phyloP scores from a whole-genome alignment of 2,113 vertebrate genomes.

The Peromyscus californicus region DNA sequence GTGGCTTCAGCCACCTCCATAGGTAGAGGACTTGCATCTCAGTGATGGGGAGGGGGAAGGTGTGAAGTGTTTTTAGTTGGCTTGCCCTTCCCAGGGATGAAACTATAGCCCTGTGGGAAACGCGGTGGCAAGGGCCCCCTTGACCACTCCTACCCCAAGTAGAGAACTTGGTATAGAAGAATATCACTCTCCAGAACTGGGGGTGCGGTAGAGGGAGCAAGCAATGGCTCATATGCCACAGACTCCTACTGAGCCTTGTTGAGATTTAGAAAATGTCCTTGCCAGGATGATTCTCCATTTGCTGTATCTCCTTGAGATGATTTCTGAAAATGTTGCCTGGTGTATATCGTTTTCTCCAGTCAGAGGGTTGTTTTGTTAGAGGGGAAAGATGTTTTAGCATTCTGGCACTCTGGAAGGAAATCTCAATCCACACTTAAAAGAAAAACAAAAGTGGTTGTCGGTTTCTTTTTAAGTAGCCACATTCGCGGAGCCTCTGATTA shows the following conservation, averaged over 20 bases:
- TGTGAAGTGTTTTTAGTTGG: not conserved
- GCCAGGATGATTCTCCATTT: not conserved
- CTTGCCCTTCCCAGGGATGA: not conserved
- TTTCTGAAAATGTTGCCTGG: not conserved
- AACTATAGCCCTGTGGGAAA: not conserved
- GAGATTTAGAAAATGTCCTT: not conserved
- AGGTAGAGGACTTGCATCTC: not conserved
- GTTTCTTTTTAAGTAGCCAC: not conserved
- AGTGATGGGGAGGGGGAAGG: not conserved
- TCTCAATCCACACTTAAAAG: not conserved
- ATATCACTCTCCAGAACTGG: not conserved
- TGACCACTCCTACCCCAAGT: not conserved
- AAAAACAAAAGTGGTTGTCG: not conserved
- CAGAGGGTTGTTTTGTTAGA: not conserved
- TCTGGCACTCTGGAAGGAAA: not conserved
- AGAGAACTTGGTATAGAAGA: not conserved
- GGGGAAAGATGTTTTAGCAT: not conserved
- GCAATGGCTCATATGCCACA: not conserved
- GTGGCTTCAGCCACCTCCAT: not conserved
- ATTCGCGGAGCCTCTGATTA: not conserved
- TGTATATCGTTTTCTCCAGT: not conserved
- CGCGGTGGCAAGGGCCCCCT: not conserved
- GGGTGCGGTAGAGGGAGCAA: not conserved
- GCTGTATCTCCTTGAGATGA: not conserved
- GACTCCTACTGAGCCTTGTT: not conserved